phyloP scores from a whole-genome alignment of 1,140 invertebrate genomes.

The Drosophila santomea region DNA sequence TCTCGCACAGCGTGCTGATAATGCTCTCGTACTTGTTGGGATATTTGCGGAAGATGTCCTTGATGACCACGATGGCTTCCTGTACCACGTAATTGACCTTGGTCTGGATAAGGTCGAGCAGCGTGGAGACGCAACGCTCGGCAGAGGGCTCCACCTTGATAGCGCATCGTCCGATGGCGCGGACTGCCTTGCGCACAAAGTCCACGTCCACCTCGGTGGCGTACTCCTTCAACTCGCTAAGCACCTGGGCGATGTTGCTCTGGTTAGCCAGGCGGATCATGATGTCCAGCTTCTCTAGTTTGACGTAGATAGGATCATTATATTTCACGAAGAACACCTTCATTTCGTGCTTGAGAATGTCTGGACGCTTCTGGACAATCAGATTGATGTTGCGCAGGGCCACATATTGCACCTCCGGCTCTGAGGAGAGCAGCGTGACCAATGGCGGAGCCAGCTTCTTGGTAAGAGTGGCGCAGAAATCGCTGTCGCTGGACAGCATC shows the following conservation, averaged over 20 bases:
- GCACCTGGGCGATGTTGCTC: conserved; percentile 98
- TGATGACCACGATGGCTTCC: conserved; percentile 99
- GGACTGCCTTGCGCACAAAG: conserved; percentile 98
- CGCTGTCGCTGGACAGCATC: conserved; percentile 96
- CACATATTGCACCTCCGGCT: conserved; percentile 99
- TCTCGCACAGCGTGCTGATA: conserved; percentile 99
- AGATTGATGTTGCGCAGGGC: conserved; percentile 99
- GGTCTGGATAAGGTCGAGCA: conserved; percentile 99
- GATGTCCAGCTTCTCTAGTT: conserved; percentile 99
- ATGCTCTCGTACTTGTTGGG: conserved; percentile 99
- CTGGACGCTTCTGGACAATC: conserved; percentile 99
- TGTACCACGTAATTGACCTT: conserved; percentile 99
- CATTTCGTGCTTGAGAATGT: conserved; percentile 99
- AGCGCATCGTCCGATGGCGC: conserved; percentile 99
- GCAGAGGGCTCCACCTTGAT: conserved; percentile 99
- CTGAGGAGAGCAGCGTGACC: conserved; percentile 98
- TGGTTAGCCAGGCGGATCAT: conserved; percentile 99
- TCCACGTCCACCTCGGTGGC: conserved; percentile 99
- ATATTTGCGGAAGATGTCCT: conserved; percentile 99
- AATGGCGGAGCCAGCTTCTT: conserved; percentile 99
- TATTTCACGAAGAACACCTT: conserved; percentile 99
- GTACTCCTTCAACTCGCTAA: conserved; percentile 99
- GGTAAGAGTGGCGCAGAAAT: conserved; percentile 96
- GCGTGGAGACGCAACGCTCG: conserved; percentile 98
- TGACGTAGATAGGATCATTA: conserved; percentile 99